Base-by-base conservation (phyloP, 2,888 invertebrate species). In the Tigriopus californicus region DNA sequence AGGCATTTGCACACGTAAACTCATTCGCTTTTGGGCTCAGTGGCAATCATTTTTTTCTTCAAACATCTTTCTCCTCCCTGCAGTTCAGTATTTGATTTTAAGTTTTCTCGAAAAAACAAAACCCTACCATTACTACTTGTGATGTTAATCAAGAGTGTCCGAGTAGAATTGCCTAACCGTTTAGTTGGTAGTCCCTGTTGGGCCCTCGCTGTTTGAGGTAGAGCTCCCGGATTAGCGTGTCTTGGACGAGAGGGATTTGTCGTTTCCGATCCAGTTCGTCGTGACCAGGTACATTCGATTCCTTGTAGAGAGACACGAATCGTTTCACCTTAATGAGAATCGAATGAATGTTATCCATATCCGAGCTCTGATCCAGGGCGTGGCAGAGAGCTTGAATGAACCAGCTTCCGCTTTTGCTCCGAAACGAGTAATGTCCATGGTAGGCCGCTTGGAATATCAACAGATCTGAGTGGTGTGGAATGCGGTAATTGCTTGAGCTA, bases 361-460 rank as follows among this genome's bases (percentile, higher is more conserved):
- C 20, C 5, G 15, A 13, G 41, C 40, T 18, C 15, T 52, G 20
- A 22, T 52, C n/a, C 11, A 59, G 20, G 18, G 51, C 51, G 1
- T 41, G 15, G 22, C 59, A 59, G n/a, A 59, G 33, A 8, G 52
- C 44, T 51, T 59, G 59, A 22, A 59, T 59, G 13, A 59, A 59
- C 59, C 59, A 59, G 41, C 41, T 41, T 15, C 59, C 59, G 41
- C 41, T 40, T 11, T 52, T 51, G 25, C 18, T 33, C 13, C 59
- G 48, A 24, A 59, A 59, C 18, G 59, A 59, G 20, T 52, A 59
- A 49, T 59, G 59, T 18, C 51, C 52, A 13, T 25, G 22, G 12
- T 33, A 59, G 24, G 59, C 15, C 20, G 59, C 59, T 25, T 24
- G 20, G 20, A 33, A 59, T 20, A 59, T 59, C 24, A 59, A 42